A percentile compares a stretch with the other conserved stretches of the same genome.
phyloP scores from a whole-genome alignment of 2,113 vertebrate species.

The Callaeas wilsoni region DNA sequence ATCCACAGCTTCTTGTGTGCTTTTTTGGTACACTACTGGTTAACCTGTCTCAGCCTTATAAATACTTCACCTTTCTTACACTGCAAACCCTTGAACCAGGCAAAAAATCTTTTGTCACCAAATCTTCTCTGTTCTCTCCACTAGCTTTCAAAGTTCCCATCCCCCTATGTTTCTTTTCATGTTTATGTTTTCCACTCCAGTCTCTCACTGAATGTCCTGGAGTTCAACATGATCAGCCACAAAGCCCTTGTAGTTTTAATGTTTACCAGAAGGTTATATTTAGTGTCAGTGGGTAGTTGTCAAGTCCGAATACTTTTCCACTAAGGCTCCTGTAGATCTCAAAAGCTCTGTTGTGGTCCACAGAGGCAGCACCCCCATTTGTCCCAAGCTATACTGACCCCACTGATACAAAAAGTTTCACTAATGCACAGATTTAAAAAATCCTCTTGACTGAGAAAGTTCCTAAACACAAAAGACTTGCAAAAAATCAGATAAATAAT shows the following conservation, averaged over 20 bases:
- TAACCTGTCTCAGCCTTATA: background rate
- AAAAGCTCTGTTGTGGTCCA: background rate
- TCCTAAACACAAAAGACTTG: background rate
- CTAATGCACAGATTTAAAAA: background rate
- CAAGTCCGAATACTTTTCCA: background rate
- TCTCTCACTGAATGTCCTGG: background rate
- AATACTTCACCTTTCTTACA: background rate
- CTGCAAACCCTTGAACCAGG: background rate
- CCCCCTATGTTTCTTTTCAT: background rate
- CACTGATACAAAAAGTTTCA: background rate
- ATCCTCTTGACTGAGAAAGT: background rate
- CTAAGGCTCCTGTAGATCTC: background rate
- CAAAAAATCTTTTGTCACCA: background rate
- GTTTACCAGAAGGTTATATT: constrained; percentile 37
- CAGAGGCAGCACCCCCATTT: background rate
- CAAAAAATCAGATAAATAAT: background rate
- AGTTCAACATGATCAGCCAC: constrained; percentile 2
- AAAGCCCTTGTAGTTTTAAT: constrained; percentile 39
- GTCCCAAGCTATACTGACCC: background rate
- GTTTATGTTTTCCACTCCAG: constrained; percentile 20
- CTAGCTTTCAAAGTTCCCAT: background rate
- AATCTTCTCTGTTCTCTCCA: background rate
- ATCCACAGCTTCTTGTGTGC: background rate
- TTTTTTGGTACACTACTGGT: background rate
- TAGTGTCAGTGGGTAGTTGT: background rate